Evolutionary conservation across 2,797 vertebrate species (phyloP).

Genomic region (Peromyscus melanophrys): DNA sequence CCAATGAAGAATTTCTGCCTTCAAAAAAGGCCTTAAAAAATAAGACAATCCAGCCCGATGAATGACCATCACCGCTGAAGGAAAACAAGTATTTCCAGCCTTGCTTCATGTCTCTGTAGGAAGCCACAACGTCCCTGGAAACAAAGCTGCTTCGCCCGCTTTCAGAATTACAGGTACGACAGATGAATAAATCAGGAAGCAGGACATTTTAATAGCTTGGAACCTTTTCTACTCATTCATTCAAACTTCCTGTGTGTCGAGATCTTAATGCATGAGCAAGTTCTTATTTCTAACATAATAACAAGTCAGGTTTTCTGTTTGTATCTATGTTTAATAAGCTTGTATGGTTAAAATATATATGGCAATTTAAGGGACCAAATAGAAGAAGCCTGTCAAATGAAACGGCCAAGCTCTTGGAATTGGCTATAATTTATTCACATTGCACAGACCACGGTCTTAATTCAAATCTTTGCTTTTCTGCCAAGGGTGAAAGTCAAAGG

Average conservation of each 20-base stretch:
- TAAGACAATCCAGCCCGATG: not conserved
- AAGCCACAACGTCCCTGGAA: constrained; percentile 79
- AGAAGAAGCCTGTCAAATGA: constrained; percentile 73
- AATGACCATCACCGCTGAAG: not conserved
- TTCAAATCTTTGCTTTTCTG: constrained; percentile 73
- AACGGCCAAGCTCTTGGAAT: constrained; percentile 65
- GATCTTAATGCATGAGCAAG: constrained; percentile 80
- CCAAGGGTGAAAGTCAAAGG: constrained; percentile 66
- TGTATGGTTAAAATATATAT: constrained; percentile 75
- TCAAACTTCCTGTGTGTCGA: constrained; percentile 83
- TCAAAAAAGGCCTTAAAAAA: constrained; percentile 54
- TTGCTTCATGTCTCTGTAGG: constrained; percentile 65
- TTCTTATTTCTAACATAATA: constrained; percentile 81
- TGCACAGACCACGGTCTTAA: constrained; percentile 79
- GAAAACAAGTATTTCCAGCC: constrained; percentile 66
- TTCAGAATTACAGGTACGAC: constrained; percentile 68
- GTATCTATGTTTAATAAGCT: constrained; percentile 77
- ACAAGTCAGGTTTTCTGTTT: constrained; percentile 77
- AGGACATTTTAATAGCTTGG: constrained; percentile 83
- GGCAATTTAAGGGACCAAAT: constrained; percentile 67
- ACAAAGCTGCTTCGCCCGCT: constrained; percentile 68
- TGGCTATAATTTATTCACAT: constrained; percentile 71
- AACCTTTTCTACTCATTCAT: constrained; percentile 82
- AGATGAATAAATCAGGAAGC: constrained; percentile 81
- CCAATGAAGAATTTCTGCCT: constrained; percentile 50